These are phyloP conservation scores for Atractosteus spatula DNA, from an alignment of 2,113 vertebrate genomes.

Conservation along the genomic window DNA sequence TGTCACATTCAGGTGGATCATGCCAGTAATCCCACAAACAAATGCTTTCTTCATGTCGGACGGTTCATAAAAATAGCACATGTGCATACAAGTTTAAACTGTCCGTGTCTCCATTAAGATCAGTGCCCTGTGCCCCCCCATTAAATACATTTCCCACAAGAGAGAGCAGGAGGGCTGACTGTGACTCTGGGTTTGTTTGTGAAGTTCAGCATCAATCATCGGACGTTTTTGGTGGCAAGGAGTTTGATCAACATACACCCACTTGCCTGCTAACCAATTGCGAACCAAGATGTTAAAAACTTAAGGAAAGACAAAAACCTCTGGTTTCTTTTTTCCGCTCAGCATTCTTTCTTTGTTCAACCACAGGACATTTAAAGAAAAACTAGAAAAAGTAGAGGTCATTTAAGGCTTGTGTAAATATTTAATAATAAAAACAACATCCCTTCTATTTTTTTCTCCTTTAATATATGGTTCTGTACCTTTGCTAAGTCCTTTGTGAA, in stretches of 20 bases:
- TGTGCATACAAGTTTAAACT: too few relatives aligned
- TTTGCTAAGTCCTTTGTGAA: too few relatives aligned
- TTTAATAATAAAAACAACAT: slow-evolving; percentile 5
- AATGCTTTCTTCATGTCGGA: not conserved
- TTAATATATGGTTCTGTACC: not conserved
- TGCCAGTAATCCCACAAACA: not conserved
- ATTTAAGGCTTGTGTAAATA: slow-evolving; percentile 10
- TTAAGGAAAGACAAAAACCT: not conserved
- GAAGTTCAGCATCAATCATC: slow-evolving; percentile 8
- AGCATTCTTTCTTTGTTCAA: slow-evolving; percentile 10
- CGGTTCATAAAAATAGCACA: too few relatives aligned
- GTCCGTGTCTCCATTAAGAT: too few relatives aligned
- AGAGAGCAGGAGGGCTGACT: too few relatives aligned
- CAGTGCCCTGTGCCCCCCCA: too few relatives aligned
- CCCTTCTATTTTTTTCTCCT: not conserved
- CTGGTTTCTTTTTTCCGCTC: not conserved
- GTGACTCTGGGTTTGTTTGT: not conserved
- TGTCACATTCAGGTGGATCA: not conserved
- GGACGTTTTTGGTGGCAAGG: not conserved
- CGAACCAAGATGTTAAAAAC: not conserved
- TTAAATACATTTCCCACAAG: too few relatives aligned
- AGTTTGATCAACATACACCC: not conserved
- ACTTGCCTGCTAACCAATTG: slow-evolving; percentile 1
- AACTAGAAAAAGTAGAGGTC: slow-evolving; percentile 12
- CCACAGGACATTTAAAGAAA: not conserved